A percentile compares a stretch with the other conserved stretches of the same genome.
Conservation (phyloP, 2,888 invertebrate genomes). For the Coenonympha glycerion region DNA sequence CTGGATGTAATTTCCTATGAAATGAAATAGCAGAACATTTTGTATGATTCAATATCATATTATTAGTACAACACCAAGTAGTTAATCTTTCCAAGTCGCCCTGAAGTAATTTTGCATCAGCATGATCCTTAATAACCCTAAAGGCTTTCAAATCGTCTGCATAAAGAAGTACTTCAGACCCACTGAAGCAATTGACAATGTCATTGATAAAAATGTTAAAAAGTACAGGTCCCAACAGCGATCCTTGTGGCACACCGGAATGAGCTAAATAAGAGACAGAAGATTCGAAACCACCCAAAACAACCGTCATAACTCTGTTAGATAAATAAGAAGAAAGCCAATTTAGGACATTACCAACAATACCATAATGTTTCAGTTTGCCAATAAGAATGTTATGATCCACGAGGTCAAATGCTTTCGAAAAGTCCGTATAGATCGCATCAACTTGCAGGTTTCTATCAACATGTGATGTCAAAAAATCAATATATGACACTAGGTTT, state of each 20-base stretch:
- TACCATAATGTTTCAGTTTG: background rate
- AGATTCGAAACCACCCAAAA: background rate
- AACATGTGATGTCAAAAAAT: background rate
- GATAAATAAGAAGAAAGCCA: background rate
- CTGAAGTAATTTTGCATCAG: background rate
- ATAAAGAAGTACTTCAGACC: background rate
- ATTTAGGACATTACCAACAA: background rate
- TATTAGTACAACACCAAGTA: background rate
- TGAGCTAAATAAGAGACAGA: background rate
- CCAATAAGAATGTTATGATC: background rate
- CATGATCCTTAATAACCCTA: background rate
- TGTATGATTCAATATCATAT: background rate
- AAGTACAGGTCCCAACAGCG: background rate
- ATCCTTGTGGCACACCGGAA: background rate
- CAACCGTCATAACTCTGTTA: background rate
- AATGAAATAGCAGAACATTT: background rate
- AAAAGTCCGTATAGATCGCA: background rate
- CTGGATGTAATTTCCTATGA: too few species aligned
- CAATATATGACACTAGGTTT: background rate
- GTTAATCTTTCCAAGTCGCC: background rate
- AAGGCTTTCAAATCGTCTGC: background rate
- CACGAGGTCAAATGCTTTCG: background rate
- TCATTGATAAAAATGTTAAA: background rate
- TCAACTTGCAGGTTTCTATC: background rate
- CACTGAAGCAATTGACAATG: background rate